phyloP scores from a whole-genome alignment of 1,140 invertebrate genomes.

The Penaeus chinensis region DNA sequence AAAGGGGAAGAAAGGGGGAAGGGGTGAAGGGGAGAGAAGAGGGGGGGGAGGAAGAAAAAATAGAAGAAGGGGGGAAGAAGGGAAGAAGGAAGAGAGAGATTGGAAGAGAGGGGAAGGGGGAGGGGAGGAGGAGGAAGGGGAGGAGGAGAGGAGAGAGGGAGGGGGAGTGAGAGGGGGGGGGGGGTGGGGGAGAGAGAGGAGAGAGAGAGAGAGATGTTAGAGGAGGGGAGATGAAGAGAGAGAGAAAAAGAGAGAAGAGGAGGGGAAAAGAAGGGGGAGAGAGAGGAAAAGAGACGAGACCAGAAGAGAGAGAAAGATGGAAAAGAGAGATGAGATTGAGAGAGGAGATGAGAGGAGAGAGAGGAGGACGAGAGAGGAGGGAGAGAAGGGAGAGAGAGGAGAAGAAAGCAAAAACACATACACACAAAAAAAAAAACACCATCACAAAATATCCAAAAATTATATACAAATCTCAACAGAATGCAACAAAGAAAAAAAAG shows the following conservation, averaged over 20 bases:
- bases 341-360: neutral
- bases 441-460: neutral
- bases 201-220: rapidly evolving
- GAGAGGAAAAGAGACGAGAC: neutral
- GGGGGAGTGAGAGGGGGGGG: neutral
- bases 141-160: no score
- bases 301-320: neutral
- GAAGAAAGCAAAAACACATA: slow-evolving; percentile 14
- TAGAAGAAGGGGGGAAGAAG: no score
- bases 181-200: neutral
- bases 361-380: neutral
- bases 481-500: no score
- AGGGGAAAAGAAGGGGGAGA: slow-evolving; percentile 8
- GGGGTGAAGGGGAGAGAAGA: no score
- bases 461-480: no score
- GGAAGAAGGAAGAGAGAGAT: no score
- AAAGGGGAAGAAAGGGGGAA: no score
- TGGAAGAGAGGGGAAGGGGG: neutral
- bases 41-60: no score
- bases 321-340: neutral
- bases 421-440: slow-evolving; percentile 18
- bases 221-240: no score
- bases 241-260: neutral
- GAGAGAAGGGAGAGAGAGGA: neutral
- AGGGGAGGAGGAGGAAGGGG: neutral